Evolutionary conservation across 2,888 invertebrate genomes (phyloP).

Genomic region (Sabellastarte sp.): DNA sequence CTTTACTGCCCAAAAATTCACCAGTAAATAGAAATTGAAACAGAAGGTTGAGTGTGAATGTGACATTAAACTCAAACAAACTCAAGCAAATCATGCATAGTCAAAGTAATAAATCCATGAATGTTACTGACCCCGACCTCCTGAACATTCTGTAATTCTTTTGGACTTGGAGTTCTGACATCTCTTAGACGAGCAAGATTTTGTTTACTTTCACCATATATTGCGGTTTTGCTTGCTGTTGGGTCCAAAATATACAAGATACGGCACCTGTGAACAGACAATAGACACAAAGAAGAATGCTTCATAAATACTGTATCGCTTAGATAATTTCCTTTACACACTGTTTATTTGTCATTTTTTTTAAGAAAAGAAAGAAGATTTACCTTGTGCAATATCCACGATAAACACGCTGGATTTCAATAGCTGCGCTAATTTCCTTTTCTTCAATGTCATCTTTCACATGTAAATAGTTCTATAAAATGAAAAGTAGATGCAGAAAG

Average conservation of each 20-base stretch:
- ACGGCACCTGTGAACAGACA: conserved; percentile 32
- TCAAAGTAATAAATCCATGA: too few species aligned
- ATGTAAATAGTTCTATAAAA: background rate
- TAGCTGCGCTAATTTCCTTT: conserved; percentile 35
- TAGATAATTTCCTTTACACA: too few species aligned
- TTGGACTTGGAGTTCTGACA: conserved; percentile 5
- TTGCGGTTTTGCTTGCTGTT: conserved; percentile 35
- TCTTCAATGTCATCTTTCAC: conserved; percentile 33
- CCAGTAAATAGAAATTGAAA: too few species aligned
- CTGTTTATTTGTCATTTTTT: background rate
- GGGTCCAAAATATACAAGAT: conserved; percentile 30
- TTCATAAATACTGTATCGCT: background rate
- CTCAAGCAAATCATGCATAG: too few species aligned
- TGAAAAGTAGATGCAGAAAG: too few species aligned
- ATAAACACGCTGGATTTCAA: conserved; percentile 44
- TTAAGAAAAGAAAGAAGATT: background rate
- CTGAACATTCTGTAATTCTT: too few species aligned
- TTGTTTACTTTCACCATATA: conserved; percentile 39
- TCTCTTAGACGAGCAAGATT: conserved; percentile 32
- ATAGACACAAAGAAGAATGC: background rate
- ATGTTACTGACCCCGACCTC: too few species aligned
- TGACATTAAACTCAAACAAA: too few species aligned
- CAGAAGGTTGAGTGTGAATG: too few species aligned
- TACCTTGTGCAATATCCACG: conserved; percentile 40
- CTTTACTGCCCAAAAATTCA: too few species aligned